These are phyloP conservation scores for Poeciliopsis infans DNA, from an alignment of 2,797 vertebrate genomes.

Conservation along the genomic window DNA sequence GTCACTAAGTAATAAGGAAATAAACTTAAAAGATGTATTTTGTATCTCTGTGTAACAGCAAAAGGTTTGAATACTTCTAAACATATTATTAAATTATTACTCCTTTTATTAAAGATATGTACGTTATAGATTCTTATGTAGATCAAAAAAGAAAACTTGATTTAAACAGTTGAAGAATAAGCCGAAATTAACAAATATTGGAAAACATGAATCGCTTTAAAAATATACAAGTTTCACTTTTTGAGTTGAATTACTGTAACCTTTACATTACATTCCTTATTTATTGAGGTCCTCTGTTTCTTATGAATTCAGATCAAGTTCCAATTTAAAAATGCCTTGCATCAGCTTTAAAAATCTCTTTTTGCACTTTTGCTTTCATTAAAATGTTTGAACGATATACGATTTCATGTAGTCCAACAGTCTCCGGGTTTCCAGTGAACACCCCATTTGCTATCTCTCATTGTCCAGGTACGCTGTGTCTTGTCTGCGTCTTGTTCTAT, in stretches of 20 bases:
- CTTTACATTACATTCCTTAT: background rate
- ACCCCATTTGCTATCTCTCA: slow-evolving; percentile 9
- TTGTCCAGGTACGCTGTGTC: slow-evolving; percentile 2
- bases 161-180: background rate
- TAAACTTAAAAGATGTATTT: background rate
- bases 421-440: background rate
- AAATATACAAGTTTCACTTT: background rate
- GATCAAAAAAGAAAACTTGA: background rate
- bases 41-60: background rate
- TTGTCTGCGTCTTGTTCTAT: background rate
- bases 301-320: slow-evolving; percentile 4
- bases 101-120: background rate
- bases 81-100: background rate
- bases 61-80: background rate
- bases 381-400: background rate
- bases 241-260: background rate
- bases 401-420: background rate
- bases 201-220: background rate
- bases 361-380: background rate
- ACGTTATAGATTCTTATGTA: background rate
- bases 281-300: background rate
- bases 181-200: background rate
- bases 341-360: background rate
- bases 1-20: background rate
- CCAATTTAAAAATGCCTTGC: background rate